A percentile compares a stretch with the other conserved stretches of the same genome.
Conservation (phyloP, 2,113 vertebrate species). For the Nibea albiflora region DNA sequence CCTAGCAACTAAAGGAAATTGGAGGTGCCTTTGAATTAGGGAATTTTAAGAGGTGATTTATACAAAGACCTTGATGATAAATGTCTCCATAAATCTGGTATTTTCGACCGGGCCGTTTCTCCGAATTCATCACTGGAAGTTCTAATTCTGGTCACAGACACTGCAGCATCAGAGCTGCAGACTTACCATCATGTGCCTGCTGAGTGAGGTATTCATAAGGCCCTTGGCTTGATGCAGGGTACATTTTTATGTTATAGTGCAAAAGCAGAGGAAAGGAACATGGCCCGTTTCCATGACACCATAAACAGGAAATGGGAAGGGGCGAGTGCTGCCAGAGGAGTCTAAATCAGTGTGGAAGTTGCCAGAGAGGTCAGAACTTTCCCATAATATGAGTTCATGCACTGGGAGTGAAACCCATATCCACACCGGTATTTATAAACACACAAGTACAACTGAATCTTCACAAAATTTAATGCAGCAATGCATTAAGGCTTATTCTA, state of each 20-base stretch:
- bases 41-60: slow-evolving; percentile 69
- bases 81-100: slow-evolving; percentile 59
- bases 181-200: neutral
- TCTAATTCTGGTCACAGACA: slow-evolving; percentile 48
- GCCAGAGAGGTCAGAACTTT: slow-evolving; percentile 72
- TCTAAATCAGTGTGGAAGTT: slow-evolving; percentile 42
- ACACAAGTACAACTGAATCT: neutral
- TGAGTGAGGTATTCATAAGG: slow-evolving; percentile 1
- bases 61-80: slow-evolving; percentile 63
- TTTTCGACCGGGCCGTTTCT: slow-evolving; percentile 34
- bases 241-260: slow-evolving; percentile 56
- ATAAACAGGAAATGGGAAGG: slow-evolving; percentile 78
- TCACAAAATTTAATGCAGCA: neutral
- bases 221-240: slow-evolving; percentile 12
- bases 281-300: slow-evolving; percentile 73
- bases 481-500: slow-evolving; percentile 12
- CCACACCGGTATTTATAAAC: neutral
- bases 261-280: slow-evolving; percentile 51
- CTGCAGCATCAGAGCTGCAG: slow-evolving; percentile 29
- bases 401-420: neutral
- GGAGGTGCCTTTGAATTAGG: slow-evolving; percentile 79
- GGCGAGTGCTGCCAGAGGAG: slow-evolving; percentile 43
- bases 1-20: slow-evolving; percentile 82
- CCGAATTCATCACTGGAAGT: slow-evolving; percentile 11
- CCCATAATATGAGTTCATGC: slow-evolving; percentile 58